Percentiles rank a stretch among this genome's conserved stretches.
phyloP scores from a whole-genome alignment of 1,140 invertebrate genomes.

The Ceratina calcarata region DNA sequence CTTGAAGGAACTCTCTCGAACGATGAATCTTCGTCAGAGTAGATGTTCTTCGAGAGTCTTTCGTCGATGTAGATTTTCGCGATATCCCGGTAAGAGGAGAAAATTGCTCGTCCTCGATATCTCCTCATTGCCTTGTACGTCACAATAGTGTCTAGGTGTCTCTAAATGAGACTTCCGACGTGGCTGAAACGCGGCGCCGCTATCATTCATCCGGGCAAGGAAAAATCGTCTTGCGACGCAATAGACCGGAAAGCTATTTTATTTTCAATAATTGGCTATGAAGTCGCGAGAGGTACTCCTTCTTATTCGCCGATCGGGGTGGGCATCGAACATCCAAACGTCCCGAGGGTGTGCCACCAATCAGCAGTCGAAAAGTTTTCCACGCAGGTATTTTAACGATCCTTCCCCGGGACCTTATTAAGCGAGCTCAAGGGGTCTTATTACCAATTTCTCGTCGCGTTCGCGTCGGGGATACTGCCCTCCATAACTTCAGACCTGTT shows the following conservation, averaged over 20 bases:
- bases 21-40: background rate
- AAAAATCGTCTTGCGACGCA: background rate
- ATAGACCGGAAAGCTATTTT: constrained; percentile 12
- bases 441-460: constrained; percentile 55
- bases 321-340: constrained; percentile 6
- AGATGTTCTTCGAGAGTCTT: no score
- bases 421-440: constrained; percentile 54
- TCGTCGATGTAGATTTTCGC: background rate
- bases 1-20: no score
- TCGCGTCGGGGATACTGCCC: constrained; percentile 22
- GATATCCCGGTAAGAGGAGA: background rate
- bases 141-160: background rate
- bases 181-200: no score
- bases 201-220: background rate
- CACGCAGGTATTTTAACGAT: constrained; percentile 57
- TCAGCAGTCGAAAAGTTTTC: constrained; percentile 41
- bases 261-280: constrained; percentile 40
- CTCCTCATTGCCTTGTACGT: background rate
- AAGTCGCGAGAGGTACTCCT: background rate
- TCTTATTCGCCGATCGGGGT: no score
- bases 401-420: constrained; percentile 52
- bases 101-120: background rate
- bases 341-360: background rate
- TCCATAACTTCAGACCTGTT: constrained; percentile 45
- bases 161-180: no score